These are phyloP conservation scores for Escarpia spicata DNA, from an alignment of 2,888 invertebrate species.

Conservation along the genomic window DNA sequence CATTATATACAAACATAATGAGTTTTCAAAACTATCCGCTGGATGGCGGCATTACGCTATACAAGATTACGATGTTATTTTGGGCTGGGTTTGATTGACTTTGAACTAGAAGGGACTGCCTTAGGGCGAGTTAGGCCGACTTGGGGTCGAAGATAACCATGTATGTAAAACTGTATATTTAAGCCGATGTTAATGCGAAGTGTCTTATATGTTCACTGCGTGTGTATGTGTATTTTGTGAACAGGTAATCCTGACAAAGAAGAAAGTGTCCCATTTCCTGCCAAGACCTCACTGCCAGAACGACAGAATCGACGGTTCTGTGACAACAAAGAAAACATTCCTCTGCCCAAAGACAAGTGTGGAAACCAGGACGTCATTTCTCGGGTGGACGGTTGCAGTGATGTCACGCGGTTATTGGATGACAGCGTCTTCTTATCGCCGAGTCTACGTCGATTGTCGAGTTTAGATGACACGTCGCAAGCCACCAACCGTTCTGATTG, in stretches of 20 bases:
- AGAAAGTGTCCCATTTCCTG: not conserved
- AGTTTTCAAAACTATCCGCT: no score
- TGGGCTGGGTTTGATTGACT: no score
- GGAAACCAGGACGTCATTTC: not conserved
- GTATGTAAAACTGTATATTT: no score
- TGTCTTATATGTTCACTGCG: not conserved
- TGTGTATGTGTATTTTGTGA: not conserved
- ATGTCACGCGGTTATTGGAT: not conserved
- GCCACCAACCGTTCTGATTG: not conserved
- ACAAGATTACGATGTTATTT: no score
- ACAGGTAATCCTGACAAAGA: not conserved
- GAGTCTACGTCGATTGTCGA: not conserved
- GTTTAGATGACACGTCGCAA: conserved; percentile 1
- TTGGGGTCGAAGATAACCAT: no score
- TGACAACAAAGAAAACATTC: not conserved
- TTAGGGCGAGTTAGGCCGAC: no score
- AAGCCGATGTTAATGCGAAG: not conserved
- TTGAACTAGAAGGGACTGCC: no score
- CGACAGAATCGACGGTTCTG: not conserved
- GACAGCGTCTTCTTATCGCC: not conserved
- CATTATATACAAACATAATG: no score
- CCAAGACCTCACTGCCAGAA: not conserved
- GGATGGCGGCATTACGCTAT: no score
- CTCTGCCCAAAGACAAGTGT: not conserved
- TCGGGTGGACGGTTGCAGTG: not conserved